A percentile compares a stretch with the other conserved stretches of the same genome.
These are phyloP conservation scores for Eudasyphora cyanicolor DNA, from an alignment of 2,888 invertebrate genomes.

Conservation along the genomic window DNA sequence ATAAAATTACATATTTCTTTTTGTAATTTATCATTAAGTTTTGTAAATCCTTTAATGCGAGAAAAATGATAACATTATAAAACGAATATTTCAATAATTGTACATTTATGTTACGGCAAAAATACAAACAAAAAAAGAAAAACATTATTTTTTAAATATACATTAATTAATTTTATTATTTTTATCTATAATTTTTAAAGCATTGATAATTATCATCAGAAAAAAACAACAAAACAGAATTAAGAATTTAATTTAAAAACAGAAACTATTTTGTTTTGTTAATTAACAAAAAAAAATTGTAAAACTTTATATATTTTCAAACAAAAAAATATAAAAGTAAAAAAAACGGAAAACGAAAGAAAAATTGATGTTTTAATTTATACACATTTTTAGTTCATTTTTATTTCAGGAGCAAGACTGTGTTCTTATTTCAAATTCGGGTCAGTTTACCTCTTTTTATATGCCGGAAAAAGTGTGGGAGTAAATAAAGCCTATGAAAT, in stretches of 20 bases:
- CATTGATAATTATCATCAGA: slow-evolving; percentile 61
- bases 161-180: slow-evolving; percentile 63
- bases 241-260: slow-evolving; percentile 60
- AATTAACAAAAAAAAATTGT: slow-evolving; percentile 52
- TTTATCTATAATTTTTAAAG: slow-evolving; percentile 60
- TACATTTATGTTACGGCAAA: slow-evolving; percentile 55
- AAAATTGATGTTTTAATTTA: slow-evolving; percentile 67
- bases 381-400: slow-evolving; percentile 57
- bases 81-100: slow-evolving; percentile 54
- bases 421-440: too few species aligned
- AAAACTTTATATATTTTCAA: slow-evolving; percentile 62
- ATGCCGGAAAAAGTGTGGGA: too few species aligned
- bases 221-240: slow-evolving; percentile 44
- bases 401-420: slow-evolving; percentile 23
- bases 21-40: slow-evolving; percentile 70
- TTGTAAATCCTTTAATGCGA: slow-evolving; percentile 68
- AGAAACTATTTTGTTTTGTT: slow-evolving; percentile 54
- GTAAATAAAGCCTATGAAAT: too few species aligned
- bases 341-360: slow-evolving; percentile 66
- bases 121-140: slow-evolving; percentile 41
- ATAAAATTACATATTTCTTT: slow-evolving; percentile 48
- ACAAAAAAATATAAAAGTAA: slow-evolving; percentile 63
- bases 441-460: too few species aligned
- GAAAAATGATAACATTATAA: neutral
- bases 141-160: slow-evolving; percentile 61